Percentiles rank a stretch among this genome's conserved stretches.
These are phyloP conservation scores for Synanthedon andrenaeformis DNA, from an alignment of 2,888 invertebrate species.

Conservation along the genomic window DNA sequence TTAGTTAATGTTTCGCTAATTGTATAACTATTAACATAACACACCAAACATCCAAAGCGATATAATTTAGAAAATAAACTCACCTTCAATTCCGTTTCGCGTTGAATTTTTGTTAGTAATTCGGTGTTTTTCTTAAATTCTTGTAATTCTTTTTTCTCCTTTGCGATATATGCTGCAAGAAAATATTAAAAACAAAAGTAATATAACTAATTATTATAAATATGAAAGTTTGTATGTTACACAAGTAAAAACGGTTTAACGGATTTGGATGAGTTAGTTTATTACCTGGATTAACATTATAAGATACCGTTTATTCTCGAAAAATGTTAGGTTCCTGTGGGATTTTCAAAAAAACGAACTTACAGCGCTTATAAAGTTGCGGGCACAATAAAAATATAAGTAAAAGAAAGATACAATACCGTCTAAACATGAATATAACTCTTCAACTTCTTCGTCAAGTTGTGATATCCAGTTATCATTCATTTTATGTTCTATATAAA, in stretches of 20 bases:
- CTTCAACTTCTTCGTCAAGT: not conserved
- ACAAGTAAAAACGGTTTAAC: no score
- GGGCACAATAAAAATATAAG: no score
- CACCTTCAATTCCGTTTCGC: constrained; percentile 43
- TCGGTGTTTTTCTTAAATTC: constrained; percentile 42
- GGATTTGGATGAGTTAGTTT: no score
- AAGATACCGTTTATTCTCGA: no score
- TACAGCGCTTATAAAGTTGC: not conserved
- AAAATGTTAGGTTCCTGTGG: no score
- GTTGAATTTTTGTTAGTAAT: constrained; percentile 35
- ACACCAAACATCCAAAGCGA: no score
- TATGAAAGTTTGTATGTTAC: no score
- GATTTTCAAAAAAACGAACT: no score
- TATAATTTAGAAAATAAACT: constrained; percentile 10
- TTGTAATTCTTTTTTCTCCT: constrained; percentile 34
- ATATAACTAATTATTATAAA: no score
- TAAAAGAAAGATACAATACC: not conserved
- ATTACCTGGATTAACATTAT: no score
- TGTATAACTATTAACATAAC: no score
- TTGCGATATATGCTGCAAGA: constrained; percentile 39
- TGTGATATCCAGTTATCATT: constrained; percentile 5
- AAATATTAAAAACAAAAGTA: not conserved
- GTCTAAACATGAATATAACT: not conserved
- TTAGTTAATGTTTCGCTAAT: no score
- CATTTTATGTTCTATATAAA: constrained; percentile 4